Evolutionary conservation across 2,797 vertebrate genomes (phyloP), one percentile per base, ranked within the genome.

Genomic region (Chaetophractus vellerosus): DNA sequence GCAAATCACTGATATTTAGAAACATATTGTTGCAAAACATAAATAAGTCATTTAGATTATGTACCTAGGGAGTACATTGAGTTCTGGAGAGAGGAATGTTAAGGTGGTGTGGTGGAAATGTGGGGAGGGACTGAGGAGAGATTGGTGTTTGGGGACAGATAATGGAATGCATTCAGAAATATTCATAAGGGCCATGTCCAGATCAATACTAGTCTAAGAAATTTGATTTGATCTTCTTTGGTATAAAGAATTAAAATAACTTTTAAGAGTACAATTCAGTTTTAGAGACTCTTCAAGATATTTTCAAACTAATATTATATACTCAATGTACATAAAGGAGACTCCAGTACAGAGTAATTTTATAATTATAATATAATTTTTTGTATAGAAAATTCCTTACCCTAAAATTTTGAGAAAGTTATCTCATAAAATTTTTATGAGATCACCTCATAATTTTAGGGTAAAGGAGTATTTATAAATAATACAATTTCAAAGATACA

Each of bases 151-250:
- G 28, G 31, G n/a, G 16, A 38, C 9, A 74, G 26, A 23, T 36
- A 52, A 19, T 41, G 55, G 19, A 71, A 41, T 59, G 12, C 7
- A 74, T 36, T 59, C 74, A 38, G 38, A 48, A 24, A 57, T 74
- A 9, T 23, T n/a, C 2, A 18, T 1, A n/a, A 15, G 10, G 31
- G 6, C 45, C 2, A 1, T 78, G 4, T 19, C 31, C 11, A 55
- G 16, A 15, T 24, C 4, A 76, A 48, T 6, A 41, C 1, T 14
- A 50, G 21, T 28, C 16, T 2, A 83, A 23, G 21, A 85, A 59
- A 21, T 81, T 48, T 66, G 57, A 57, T 6, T 10, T 23, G 41
- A 26, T 55, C 33, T 41, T 93, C 9, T 64, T 76, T 83, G 24
- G 5, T 24, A 63, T 2, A 28, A 80, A 55, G 2, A 68, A 38